Evolutionary conservation across 2,113 vertebrate species (phyloP), one percentile per base, ranked within the genome.

Genomic region (Petaurus breviceps): DNA sequence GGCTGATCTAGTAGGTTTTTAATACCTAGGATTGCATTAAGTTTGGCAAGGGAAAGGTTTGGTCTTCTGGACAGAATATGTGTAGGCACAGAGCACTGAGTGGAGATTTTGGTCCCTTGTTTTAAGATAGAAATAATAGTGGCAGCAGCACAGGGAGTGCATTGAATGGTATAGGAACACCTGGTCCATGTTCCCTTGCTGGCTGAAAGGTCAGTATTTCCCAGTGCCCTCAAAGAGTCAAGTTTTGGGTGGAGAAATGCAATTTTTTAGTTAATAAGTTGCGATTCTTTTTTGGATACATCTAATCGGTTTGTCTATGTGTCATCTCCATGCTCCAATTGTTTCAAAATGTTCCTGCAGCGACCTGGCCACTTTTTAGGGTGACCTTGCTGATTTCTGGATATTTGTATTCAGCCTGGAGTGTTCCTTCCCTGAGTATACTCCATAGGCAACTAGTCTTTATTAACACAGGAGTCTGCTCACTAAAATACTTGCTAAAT

Each of bases 401-500:
- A 89, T 92, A 93, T 96, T 94, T 94, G 49, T 93, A 51, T 94
- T 92, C 61, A 95, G 89, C 46, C 24, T 95, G 61, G 68, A 96
- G 92, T 93, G 91, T 97, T 96, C 92, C 68, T 51, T 50, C 57
- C 37, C 51, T 77, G 92, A 52, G 96, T 97, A 89, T 94, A 89
- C 50, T 93, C 96, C 91, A 91, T 95, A 94, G 94, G 94, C 95
- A 96, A 94, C 31, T 37, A 95, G 57, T 94, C 94, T 97, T 97
- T 93, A 97, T 96, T 96, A 96, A 92, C 93, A 57, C 37, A 92
- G 92, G 89, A 95, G 97, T 53, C 95, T 91, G 37, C 89, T 97
- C 91, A 93, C 92, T 92, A 89, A 95, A 97, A 91, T 93, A 94
- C 90, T 43, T 96, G 96, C 96, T 97, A 95, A 98, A 95, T 96